Evolutionary conservation across 2,888 invertebrate genomes (phyloP).

Genomic region (Eupeodes luniger): DNA sequence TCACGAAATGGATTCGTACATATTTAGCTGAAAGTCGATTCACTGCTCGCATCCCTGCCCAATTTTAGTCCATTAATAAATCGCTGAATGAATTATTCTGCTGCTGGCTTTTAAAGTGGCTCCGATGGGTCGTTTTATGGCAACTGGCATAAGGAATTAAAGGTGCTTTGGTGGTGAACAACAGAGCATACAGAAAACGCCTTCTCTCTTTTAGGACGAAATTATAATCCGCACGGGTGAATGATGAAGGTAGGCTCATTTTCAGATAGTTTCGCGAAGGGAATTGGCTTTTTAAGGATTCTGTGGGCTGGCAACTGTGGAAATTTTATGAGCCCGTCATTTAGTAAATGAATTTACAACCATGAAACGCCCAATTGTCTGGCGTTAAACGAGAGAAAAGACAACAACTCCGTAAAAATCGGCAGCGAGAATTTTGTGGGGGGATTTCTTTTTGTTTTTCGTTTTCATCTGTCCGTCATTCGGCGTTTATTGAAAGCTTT

Average conservation of each 20-base stretch:
- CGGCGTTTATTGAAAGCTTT: not conserved
- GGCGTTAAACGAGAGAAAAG: conserved; percentile 84
- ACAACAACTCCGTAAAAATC: conserved; percentile 71
- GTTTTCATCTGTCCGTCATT: not conserved
- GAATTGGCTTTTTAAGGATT: conserved; percentile 64
- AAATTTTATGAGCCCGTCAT: conserved; percentile 84
- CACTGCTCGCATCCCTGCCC: conserved; percentile 64
- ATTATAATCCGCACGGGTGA: conserved; percentile 61
- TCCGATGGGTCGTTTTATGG: conserved; percentile 65
- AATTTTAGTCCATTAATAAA: conserved; percentile 80
- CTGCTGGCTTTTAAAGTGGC: conserved; percentile 80
- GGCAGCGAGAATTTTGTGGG: conserved; percentile 51
- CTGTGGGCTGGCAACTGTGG: conserved; percentile 76
- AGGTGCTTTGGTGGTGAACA: conserved; percentile 70
- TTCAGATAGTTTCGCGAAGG: conserved; percentile 50
- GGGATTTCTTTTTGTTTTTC: conserved; percentile 19
- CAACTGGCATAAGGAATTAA: conserved; percentile 61
- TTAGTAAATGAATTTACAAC: conserved; percentile 85
- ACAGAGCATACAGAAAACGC: conserved; percentile 74
- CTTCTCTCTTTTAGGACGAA: conserved; percentile 63
- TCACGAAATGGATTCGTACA: conserved; percentile 70
- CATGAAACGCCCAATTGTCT: conserved; percentile 84
- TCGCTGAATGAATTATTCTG: conserved; percentile 81
- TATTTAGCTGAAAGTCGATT: conserved; percentile 26
- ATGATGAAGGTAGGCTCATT: conserved; percentile 62